These are phyloP conservation scores for Drosophila burlai DNA, from an alignment of 1,140 invertebrate genomes.

Conservation along the genomic window DNA sequence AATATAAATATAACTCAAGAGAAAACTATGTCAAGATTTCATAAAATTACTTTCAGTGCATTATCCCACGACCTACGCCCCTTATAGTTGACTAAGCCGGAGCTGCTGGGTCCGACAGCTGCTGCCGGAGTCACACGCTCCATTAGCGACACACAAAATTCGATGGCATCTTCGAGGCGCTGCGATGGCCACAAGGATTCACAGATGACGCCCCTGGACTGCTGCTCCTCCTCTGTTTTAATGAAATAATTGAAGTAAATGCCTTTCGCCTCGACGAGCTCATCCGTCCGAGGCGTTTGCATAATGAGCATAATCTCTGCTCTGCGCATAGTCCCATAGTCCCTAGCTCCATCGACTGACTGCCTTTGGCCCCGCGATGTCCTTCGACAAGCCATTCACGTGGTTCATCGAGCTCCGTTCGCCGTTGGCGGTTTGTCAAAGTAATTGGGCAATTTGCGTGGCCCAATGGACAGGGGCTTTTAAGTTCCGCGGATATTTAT, in stretches of 20 bases:
- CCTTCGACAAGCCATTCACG: constrained; percentile 16
- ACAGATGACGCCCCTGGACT: constrained; percentile 47
- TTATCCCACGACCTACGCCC: constrained; percentile 5
- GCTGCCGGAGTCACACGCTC: constrained; percentile 71
- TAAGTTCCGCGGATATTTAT: constrained; percentile 36
- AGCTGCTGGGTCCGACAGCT: constrained; percentile 56
- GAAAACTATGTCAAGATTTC: neutral
- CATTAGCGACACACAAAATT: constrained; percentile 66
- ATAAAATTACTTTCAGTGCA: constrained; percentile 3
- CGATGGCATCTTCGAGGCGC: constrained; percentile 44
- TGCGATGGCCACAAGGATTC: constrained; percentile 35
- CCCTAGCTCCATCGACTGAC: neutral
- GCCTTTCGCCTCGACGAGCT: constrained; percentile 47
- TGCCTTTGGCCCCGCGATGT: constrained; percentile 2
- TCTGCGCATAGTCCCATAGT: neutral
- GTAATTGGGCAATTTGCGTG: constrained; percentile 47
- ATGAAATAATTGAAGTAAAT: constrained; percentile 79
- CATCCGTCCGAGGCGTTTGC: constrained; percentile 42
- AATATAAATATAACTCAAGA: neutral
- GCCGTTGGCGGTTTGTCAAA: constrained; percentile 48
- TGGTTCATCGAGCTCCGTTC: constrained; percentile 17
- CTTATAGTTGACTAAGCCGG: constrained; percentile 64
- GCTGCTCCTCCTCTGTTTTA: constrained; percentile 24
- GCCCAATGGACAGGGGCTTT: constrained; percentile 25
- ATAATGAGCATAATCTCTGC: constrained; percentile 56